Base-by-base conservation (phyloP, 1,140 invertebrate species). In the Ips typographus region DNA sequence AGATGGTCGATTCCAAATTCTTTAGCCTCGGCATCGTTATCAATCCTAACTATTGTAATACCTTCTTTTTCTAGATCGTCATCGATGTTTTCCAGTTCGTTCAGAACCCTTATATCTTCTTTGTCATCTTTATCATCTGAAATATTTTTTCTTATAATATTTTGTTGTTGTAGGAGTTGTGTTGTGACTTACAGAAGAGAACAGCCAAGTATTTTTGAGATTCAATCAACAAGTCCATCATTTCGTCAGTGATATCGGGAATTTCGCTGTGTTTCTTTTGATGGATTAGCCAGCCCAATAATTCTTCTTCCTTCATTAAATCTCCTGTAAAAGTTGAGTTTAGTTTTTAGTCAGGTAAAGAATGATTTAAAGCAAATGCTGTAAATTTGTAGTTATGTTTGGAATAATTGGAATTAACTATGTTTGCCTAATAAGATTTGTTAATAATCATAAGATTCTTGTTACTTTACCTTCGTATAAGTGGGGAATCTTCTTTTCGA, bases 41-140 rank as follows among this genome's bases (percentile, higher is more conserved):
- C 92, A 73, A 96, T 91, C 68, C 94, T 88, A 3, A 96, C 90
- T 70, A 96, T 94, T 2, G 94, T 89, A 66, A 96, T 95, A 1
- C 89, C 92, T 83, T 94, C 91, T 79, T 93, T 91, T 80, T 95
- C 93, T 39, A 94, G 82, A 73, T 96, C 94, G 81, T 96, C 94
- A 74, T 96, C 94, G 75, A 96, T 96, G 76, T 96, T 95, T 80
- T 95, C 94, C 70, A 95, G 75, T 82, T 95, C 93, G 79, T 94
- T 94, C 6, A 96, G 78, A 52, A 95, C 89, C 74, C 92, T 84
- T 71, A 94, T 93, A 76, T 94, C 92, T 82, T 94, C 90, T 79
- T 93, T 93, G 74, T 94, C 92, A 56, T 94, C 91, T 82, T 94
- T 94, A 76, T 95, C 93, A 81, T 95, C 93, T 94, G 76, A 65